A percentile compares a stretch with the other conserved stretches of the same genome.
Evolutionary conservation across 2,797 vertebrate genomes (phyloP).

Genomic region (Sciurus carolinensis): DNA sequence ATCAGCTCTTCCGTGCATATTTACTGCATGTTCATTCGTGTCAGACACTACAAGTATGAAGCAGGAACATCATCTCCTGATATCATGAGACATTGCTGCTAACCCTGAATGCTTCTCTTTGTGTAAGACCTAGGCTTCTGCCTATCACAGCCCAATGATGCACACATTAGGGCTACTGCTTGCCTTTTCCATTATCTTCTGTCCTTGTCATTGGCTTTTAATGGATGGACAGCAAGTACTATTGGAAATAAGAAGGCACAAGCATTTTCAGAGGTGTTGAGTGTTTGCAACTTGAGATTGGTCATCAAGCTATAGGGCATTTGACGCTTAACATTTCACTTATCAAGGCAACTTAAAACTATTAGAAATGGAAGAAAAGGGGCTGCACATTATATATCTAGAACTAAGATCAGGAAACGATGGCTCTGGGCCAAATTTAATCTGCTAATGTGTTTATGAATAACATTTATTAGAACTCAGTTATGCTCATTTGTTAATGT

Average conservation of each 20-base stretch:
- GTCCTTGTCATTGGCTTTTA: background rate
- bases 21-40: background rate
- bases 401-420: background rate
- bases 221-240: background rate
- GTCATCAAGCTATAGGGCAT: background rate
- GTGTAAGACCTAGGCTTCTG: background rate
- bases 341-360: background rate
- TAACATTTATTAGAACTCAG: background rate
- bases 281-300: background rate
- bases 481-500: background rate
- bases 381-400: background rate
- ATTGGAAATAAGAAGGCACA: background rate
- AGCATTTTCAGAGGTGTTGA: conserved; percentile 11
- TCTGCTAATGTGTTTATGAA: background rate
- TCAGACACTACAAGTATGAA: background rate
- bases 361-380: background rate
- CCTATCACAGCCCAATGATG: background rate
- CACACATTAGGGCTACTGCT: background rate
- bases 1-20: background rate
- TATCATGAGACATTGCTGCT: background rate
- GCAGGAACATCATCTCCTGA: background rate
- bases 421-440: background rate
- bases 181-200: background rate
- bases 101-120: background rate
- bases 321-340: background rate